These are phyloP conservation scores for Ophion ellenae DNA, from an alignment of 2,888 invertebrate genomes.

Conservation along the genomic window DNA sequence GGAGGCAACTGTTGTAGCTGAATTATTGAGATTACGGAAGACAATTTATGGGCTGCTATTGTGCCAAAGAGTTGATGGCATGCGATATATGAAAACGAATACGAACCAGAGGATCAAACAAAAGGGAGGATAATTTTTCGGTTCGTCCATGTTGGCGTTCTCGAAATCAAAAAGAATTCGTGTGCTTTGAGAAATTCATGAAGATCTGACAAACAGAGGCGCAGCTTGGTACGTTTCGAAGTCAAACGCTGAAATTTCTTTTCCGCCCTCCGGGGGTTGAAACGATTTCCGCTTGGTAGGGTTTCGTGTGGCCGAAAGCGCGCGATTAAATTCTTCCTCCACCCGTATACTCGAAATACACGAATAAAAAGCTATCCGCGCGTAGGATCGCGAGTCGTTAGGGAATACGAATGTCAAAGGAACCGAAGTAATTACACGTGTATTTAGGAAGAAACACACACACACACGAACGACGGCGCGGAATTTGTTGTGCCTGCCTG, in stretches of 20 bases:
- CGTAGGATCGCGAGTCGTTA: conserved; percentile 27
- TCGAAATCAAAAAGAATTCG: not conserved
- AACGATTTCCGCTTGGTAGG: not conserved
- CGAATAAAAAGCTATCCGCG: conserved; percentile 6
- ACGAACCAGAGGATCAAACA: not conserved
- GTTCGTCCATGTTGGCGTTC: not conserved
- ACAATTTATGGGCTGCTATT: not conserved
- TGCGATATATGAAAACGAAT: not conserved
- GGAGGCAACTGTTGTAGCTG: not conserved
- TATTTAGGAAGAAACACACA: conserved; percentile 11
- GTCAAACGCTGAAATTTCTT: not conserved
- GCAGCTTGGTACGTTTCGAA: not conserved
- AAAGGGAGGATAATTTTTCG: not conserved
- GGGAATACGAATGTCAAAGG: conserved; percentile 35
- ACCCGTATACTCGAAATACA: not conserved
- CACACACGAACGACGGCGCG: not conserved
- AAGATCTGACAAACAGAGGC: not conserved
- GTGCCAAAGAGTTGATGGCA: not conserved
- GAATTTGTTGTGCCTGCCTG: conserved; percentile 10
- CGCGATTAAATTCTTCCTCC: not conserved
- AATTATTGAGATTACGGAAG: not conserved
- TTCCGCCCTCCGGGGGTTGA: not conserved
- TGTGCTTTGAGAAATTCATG: not conserved
- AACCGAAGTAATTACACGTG: conserved; percentile 25
- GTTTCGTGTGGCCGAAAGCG: not conserved